Conservation (phyloP, 2,888 invertebrate species). For the Oxystoma pomonae region DNA sequence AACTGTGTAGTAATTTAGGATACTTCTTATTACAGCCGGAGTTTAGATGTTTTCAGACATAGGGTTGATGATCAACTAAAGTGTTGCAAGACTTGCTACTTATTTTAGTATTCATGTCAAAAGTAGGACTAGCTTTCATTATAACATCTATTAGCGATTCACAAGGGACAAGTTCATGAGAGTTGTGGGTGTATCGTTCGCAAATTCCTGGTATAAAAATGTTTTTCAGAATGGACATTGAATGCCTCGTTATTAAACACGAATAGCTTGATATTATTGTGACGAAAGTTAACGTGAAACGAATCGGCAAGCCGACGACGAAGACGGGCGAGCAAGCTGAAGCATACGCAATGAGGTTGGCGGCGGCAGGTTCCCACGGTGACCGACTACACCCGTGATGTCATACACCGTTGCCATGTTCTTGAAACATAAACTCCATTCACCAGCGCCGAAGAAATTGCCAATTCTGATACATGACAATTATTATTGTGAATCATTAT, state of each 20-base stretch:
- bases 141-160: background rate
- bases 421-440: background rate
- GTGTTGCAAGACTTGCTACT: too few species aligned
- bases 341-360: conserved; percentile 40
- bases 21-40: too few species aligned
- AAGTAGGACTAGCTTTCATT: background rate
- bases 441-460: background rate
- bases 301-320: conserved; percentile 37
- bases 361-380: conserved; percentile 44
- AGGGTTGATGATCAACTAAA: too few species aligned
- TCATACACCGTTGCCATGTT: conserved; percentile 32
- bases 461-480: background rate
- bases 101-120: too few species aligned
- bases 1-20: too few species aligned
- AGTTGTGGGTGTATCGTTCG: background rate
- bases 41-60: too few species aligned
- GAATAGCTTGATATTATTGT: conserved; percentile 22
- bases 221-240: conserved; percentile 14
- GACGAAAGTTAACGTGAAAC: conserved; percentile 28
- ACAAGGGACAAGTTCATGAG: background rate
- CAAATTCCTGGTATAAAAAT: background rate
- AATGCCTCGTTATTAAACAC: conserved; percentile 22
- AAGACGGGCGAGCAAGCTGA: conserved; percentile 29
- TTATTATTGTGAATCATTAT: background rate
- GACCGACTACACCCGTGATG: conserved; percentile 43